These are phyloP conservation scores for Quiscalus mexicanus DNA, from an alignment of 2,113 vertebrate species.

Conservation along the genomic window DNA sequence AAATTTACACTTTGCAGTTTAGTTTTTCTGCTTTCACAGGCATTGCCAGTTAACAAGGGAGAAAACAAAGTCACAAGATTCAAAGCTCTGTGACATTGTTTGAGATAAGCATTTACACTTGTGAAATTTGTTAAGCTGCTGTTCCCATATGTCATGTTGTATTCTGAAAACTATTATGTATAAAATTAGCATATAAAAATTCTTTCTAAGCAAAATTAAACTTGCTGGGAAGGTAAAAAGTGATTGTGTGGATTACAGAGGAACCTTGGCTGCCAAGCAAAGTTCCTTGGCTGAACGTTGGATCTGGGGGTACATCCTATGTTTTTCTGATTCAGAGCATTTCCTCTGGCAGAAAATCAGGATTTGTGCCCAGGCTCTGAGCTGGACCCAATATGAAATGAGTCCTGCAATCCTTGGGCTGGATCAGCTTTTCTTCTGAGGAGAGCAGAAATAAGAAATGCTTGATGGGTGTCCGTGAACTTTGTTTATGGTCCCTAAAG, in stretches of 20 bases:
- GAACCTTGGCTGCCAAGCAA: neutral
- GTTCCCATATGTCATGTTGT: neutral
- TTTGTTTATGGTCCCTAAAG: neutral
- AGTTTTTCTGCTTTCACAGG: neutral
- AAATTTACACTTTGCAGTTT: neutral
- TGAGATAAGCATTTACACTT: neutral
- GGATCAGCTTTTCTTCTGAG: neutral
- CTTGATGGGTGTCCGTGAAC: neutral
- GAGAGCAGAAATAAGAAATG: neutral
- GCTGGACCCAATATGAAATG: rapidly evolving
- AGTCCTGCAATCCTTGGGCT: neutral
- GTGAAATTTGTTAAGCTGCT: neutral
- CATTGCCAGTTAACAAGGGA: neutral
- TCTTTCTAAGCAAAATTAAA: neutral
- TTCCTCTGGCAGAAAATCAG: neutral
- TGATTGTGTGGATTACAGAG: neutral
- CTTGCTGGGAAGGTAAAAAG: neutral
- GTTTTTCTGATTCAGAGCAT: neutral
- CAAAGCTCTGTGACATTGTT: neutral
- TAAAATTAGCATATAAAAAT: neutral
- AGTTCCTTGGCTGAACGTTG: neutral
- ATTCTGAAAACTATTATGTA: neutral
- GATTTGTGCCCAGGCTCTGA: rapidly evolving
- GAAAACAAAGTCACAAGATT: neutral
- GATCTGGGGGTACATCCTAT: rapidly evolving